Percentiles rank a stretch among this genome's conserved stretches.
Evolutionary conservation across 2,113 vertebrate species (phyloP).

Genomic region (Zapornia atra): DNA sequence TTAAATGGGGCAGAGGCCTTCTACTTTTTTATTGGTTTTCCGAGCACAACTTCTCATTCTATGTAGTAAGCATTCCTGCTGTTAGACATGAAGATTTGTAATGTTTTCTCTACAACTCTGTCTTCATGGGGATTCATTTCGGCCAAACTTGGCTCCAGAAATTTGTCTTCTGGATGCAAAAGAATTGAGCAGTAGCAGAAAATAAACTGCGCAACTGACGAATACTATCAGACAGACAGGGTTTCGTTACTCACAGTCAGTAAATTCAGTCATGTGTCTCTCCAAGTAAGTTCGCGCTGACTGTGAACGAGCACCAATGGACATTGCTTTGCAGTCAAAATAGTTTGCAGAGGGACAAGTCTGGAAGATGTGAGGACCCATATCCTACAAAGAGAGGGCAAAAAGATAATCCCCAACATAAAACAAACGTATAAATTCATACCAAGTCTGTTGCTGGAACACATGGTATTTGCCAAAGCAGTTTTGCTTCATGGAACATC

Average conservation of each 20-base stretch:
- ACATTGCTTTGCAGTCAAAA: constrained; percentile 98
- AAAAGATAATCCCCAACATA: not conserved
- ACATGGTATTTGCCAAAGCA: not conserved
- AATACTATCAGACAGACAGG: not conserved
- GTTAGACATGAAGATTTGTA: not conserved
- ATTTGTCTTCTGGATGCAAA: not conserved
- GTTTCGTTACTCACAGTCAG: constrained; percentile 83
- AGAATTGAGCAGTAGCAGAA: not conserved
- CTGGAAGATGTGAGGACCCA: constrained; percentile 98
- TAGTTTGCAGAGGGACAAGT: constrained; percentile 98
- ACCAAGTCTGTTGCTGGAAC: not conserved
- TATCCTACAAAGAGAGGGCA: constrained; percentile 80
- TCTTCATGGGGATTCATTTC: not conserved
- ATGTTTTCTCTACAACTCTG: not conserved
- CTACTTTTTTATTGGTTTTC: not conserved
- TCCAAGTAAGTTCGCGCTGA: constrained; percentile 97
- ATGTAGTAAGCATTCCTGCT: not conserved
- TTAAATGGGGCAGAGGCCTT: not conserved
- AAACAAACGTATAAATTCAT: not conserved
- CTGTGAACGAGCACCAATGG: constrained; percentile 95
- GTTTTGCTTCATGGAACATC: not conserved
- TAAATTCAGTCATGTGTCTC: constrained; percentile 90
- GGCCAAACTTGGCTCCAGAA: not conserved
- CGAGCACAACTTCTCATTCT: not conserved
- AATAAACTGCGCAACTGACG: not conserved